Evolutionary conservation across 92 coral and sea anemone species (phyloP).

Genomic region (Palythoa grandiflora): DNA sequence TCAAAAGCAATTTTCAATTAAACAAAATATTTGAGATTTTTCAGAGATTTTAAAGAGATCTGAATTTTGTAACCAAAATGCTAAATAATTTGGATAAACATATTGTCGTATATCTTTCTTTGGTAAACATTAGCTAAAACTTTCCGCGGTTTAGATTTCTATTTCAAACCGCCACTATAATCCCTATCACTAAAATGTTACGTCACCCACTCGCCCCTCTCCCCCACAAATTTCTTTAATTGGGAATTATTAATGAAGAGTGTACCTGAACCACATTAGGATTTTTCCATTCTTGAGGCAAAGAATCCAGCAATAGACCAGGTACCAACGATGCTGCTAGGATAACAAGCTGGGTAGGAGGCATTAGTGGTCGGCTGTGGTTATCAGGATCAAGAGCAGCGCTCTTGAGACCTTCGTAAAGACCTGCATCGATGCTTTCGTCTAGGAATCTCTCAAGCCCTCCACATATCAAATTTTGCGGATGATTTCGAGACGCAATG

Average conservation of each 20-base stretch:
- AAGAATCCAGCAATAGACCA: slow-evolving; percentile 70
- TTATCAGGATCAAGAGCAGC: slow-evolving; percentile 69
- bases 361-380: slow-evolving; percentile 28
- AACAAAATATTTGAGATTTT: too few relatives aligned
- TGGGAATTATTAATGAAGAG: neutral
- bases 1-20: too few relatives aligned
- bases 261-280: slow-evolving; percentile 27
- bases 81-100: too few relatives aligned
- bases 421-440: slow-evolving; percentile 57
- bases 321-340: slow-evolving; percentile 80
- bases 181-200: too few relatives aligned
- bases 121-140: too few relatives aligned
- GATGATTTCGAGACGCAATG: slow-evolving; percentile 74
- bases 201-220: too few relatives aligned
- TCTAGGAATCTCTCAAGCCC: slow-evolving; percentile 77
- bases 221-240: neutral
- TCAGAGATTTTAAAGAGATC: too few relatives aligned
- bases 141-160: too few relatives aligned
- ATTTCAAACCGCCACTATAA: too few relatives aligned
- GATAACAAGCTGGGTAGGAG: slow-evolving; percentile 80
- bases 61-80: too few relatives aligned
- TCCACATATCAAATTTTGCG: slow-evolving; percentile 78
- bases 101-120: too few relatives aligned
- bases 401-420: slow-evolving; percentile 67
- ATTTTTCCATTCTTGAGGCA: slow-evolving; percentile 84